These are phyloP conservation scores for Stichodactyla helianthus DNA, from an alignment of 64 coral and sea anemone genomes.

Conservation along the genomic window DNA sequence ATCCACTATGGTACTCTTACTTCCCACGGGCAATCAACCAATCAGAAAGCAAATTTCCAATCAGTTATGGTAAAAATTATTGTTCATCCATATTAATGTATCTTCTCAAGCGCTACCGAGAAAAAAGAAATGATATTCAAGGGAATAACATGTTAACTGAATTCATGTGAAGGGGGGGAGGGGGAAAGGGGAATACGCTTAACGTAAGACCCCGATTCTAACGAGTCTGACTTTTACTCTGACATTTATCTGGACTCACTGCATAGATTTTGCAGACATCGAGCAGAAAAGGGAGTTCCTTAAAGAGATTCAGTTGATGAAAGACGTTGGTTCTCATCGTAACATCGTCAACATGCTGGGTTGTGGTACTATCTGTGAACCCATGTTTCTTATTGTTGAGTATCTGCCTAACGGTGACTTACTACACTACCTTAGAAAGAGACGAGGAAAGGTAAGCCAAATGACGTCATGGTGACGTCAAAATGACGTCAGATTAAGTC, in stretches of 20 bases:
- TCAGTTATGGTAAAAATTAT: no score
- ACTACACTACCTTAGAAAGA: constrained; percentile 66
- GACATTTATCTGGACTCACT: not conserved
- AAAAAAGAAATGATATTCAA: no score
- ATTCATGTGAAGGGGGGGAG: no score
- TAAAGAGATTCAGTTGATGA: constrained; percentile 87
- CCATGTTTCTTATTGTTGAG: constrained; percentile 80
- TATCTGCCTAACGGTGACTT: constrained; percentile 75
- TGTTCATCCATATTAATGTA: no score
- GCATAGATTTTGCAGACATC: not conserved
- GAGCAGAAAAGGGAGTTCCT: constrained; percentile 46
- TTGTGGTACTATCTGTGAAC: constrained; percentile 64
- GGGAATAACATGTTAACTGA: no score
- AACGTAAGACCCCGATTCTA: no score
- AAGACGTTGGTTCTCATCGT: constrained; percentile 70
- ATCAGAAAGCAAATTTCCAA: no score
- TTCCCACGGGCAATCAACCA: no score
- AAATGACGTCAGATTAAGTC: not conserved
- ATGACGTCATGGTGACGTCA: not conserved
- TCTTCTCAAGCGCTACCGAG: no score
- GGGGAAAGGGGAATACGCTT: no score
- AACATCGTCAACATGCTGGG: constrained; percentile 92
- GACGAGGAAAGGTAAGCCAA: constrained; percentile 40
- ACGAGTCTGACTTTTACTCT: no score
- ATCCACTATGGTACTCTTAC: no score